phyloP scores from a whole-genome alignment of 2,888 invertebrate species.

The Aphodius sticticus region DNA sequence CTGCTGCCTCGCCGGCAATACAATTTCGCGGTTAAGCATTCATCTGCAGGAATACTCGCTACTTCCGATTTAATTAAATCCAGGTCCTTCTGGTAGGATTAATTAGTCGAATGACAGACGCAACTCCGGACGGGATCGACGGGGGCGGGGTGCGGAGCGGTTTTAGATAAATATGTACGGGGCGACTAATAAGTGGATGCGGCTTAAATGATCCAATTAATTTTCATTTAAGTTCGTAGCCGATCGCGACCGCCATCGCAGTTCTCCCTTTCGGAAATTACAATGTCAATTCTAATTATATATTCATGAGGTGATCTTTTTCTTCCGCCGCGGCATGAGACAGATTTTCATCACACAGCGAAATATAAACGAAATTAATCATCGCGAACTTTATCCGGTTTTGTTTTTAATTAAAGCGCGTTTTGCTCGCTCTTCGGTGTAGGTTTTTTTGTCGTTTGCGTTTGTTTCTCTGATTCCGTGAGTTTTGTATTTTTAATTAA shows the following conservation, averaged over 20 bases:
- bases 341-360: conserved; percentile 16
- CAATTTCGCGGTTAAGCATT: conserved; percentile 50
- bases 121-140: conserved; percentile 48
- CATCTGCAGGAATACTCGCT: conserved; percentile 53
- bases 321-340: conserved; percentile 13
- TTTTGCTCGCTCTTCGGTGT: background rate
- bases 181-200: conserved; percentile 54
- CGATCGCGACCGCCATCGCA: conserved; percentile 41
- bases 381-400: conserved; percentile 16
- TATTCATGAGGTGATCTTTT: conserved; percentile 32
- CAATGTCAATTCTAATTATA: conserved; percentile 45
- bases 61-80: conserved; percentile 57
- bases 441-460: background rate
- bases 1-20: conserved; percentile 27
- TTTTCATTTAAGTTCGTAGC: conserved; percentile 55
- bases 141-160: conserved; percentile 23
- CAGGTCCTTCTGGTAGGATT: conserved; percentile 56
- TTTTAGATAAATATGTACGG: conserved; percentile 54
- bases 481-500: background rate
- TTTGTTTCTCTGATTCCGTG: background rate
- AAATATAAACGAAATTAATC: conserved; percentile 20
- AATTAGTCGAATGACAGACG: conserved; percentile 56
- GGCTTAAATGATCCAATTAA: conserved; percentile 55
- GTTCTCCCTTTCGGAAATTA: conserved; percentile 44
- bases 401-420: background rate